Evolutionary conservation across 2,113 vertebrate species (phyloP), one percentile per base, ranked within the genome.

Genomic region (Thermophis baileyi): DNA sequence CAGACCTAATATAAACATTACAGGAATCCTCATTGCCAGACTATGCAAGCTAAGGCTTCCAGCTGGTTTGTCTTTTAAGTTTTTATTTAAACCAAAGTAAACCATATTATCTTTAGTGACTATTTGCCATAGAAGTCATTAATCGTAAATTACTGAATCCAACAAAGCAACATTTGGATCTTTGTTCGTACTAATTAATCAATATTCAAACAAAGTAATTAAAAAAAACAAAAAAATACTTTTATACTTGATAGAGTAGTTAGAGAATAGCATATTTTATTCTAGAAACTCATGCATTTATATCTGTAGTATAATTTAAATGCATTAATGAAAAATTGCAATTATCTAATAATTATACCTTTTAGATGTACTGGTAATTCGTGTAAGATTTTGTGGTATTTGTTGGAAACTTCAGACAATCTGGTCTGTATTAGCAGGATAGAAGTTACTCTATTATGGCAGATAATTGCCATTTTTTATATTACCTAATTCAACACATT

Each of bases 41-140:
- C 0, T 0, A 27, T 63, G 3, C 18, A 90, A 1, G 5, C 93
- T 89, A 89, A 44, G 14, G 0, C 0, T 63, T 74, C 88, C 87
- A 93, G 85, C 91, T 93, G 89, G 87, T 91, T 92, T 85, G 95
- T 22, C 24, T 27, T 18, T 18, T 92, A 91, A 35, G 47, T 91
- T 85, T 94, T 94, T 96, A 96, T 93, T 93, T 69, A 69, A 69
- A 91, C 94, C 88, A 87, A 93, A 46, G 91, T 87, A 94, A 53
- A 0, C 0, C 49, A 89, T 94, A 95, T 86, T 88, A 94, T 93
- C 10, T 46, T 47, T 14, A 0, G 6, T 5, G 87, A 57, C 89
- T 25, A 91, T 90, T 95, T 91, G 92, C 94, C 94, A 95, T 57
- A 95, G 93, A 87, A 53, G 24, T 89, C 27, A 94, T 95, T 95